phyloP scores from a whole-genome alignment of 2,888 invertebrate species.

The Limnephilus rhombicus region DNA sequence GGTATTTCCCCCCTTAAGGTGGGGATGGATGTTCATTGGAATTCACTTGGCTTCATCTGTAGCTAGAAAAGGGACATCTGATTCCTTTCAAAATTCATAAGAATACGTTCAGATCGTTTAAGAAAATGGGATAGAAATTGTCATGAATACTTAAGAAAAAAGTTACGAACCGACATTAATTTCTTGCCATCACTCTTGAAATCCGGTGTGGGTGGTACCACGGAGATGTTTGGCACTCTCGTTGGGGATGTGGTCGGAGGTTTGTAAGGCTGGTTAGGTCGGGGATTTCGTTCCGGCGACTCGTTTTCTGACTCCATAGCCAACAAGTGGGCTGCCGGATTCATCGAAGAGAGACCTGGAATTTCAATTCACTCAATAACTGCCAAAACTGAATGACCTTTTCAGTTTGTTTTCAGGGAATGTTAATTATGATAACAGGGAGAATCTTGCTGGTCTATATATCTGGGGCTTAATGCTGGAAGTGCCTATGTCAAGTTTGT shows the following conservation, averaged over 20 bases:
- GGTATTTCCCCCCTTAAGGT: no score
- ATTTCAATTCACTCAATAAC: background rate
- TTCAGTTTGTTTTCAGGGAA: no score
- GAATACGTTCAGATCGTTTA: background rate
- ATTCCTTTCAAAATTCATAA: background rate
- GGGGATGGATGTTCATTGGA: background rate
- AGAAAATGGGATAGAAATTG: background rate
- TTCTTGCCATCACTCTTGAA: constrained; percentile 68
- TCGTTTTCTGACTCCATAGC: constrained; percentile 78
- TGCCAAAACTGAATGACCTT: background rate
- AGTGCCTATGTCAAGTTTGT: no score
- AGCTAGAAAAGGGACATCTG: no score
- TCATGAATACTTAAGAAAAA: background rate
- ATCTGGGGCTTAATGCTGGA: no score
- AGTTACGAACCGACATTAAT: constrained; percentile 51
- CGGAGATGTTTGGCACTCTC: constrained; percentile 83
- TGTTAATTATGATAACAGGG: no score
- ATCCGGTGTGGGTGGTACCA: constrained; percentile 87
- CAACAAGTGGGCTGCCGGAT: constrained; percentile 80
- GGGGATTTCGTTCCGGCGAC: constrained; percentile 58
- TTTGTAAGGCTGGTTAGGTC: constrained; percentile 34
- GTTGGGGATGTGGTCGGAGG: constrained; percentile 53
- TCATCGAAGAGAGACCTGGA: constrained; percentile 77
- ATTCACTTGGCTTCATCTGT: background rate
- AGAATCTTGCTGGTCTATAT: no score